Evolutionary conservation across 2,113 vertebrate species (phyloP).

Genomic region (Entosphenus tridentatus): DNA sequence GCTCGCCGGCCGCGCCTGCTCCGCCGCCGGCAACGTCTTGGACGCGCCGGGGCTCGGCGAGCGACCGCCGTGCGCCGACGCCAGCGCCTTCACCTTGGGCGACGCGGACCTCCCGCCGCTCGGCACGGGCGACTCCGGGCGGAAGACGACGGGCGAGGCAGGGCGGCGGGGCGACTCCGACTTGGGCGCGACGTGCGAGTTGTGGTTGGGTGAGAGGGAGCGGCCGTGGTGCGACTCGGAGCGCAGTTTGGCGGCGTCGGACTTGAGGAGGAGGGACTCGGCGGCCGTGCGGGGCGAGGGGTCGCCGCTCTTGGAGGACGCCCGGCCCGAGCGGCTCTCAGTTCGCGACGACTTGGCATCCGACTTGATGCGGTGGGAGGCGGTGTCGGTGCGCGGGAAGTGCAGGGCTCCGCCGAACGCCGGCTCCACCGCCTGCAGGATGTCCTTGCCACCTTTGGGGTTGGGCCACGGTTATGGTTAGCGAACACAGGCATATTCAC

Average conservation of each 20-base stretch:
- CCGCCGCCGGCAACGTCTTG: slow-evolving; percentile 12
- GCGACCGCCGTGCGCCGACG: slow-evolving; percentile 12
- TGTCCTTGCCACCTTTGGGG: too few species aligned
- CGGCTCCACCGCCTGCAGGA: too few species aligned
- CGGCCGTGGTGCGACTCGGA: slow-evolving; percentile 90
- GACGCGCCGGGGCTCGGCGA: slow-evolving; percentile 45
- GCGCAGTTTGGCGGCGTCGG: slow-evolving; percentile 66
- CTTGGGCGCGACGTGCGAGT: slow-evolving; percentile 24
- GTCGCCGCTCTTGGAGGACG: slow-evolving; percentile 36
- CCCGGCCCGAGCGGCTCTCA: slow-evolving; percentile 43
- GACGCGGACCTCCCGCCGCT: slow-evolving; percentile 54
- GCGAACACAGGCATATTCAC: too few species aligned
- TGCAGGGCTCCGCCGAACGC: too few species aligned
- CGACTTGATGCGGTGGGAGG: too few species aligned
- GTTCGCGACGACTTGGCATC: slow-evolving; percentile 35
- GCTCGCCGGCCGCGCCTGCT: background rate
- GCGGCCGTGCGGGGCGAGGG: slow-evolving; percentile 52
- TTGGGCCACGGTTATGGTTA: too few species aligned
- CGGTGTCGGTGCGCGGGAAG: too few species aligned
- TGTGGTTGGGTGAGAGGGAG: slow-evolving; percentile 88
- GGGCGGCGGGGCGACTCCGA: background rate
- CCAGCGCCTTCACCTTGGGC: slow-evolving; percentile 58
- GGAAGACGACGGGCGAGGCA: slow-evolving; percentile 13
- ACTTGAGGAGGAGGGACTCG: slow-evolving; percentile 68
- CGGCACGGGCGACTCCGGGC: slow-evolving; percentile 69